These are phyloP conservation scores for Acrocyrtus sp. DNA, from an alignment of 2,888 invertebrate species.

Conservation along the genomic window DNA sequence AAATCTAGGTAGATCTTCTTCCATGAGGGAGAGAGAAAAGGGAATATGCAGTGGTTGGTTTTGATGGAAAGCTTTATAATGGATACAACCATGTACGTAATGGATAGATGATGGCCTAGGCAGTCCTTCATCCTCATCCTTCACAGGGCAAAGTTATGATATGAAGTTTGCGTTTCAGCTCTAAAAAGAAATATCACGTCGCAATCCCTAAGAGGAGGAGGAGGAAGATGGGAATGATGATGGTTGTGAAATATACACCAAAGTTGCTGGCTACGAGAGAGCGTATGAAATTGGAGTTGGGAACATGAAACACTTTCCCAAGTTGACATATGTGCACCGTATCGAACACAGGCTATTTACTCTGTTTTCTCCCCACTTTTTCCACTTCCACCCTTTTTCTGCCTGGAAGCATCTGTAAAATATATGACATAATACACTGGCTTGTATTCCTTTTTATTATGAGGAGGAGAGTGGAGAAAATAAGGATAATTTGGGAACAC, in stretches of 20 bases:
- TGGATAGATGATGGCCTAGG: slow-evolving; percentile 41
- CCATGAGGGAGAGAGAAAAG: too few species aligned
- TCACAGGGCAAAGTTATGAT: not conserved
- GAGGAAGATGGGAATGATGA: slow-evolving; percentile 16
- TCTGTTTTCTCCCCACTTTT: slow-evolving; percentile 6
- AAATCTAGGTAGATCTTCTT: too few species aligned
- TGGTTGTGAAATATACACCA: slow-evolving; percentile 39
- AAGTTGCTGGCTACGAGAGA: too few species aligned
- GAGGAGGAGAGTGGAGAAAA: slow-evolving; percentile 16
- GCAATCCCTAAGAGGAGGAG: too few species aligned
- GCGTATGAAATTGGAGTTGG: slow-evolving; percentile 39
- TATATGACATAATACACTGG: not conserved
- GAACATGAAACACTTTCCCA: slow-evolving; percentile 44
- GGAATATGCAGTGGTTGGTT: too few species aligned
- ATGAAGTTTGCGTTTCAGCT: slow-evolving; percentile 26
- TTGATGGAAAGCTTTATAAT: slow-evolving; percentile 35
- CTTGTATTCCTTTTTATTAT: too few species aligned
- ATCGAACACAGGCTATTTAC: not conserved
- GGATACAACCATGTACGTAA: slow-evolving; percentile 41
- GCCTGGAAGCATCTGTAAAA: slow-evolving; percentile 32
- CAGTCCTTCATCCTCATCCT: slow-evolving; percentile 15
- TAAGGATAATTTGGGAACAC: slow-evolving; percentile 22
- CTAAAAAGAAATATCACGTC: slow-evolving; percentile 43
- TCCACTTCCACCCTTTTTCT: slow-evolving; percentile 42
- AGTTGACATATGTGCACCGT: slow-evolving; percentile 45